Percentiles rank a stretch among this genome's conserved stretches.
phyloP scores from a whole-genome alignment of 2,888 invertebrate species.

The Eremobia ochroleuca region DNA sequence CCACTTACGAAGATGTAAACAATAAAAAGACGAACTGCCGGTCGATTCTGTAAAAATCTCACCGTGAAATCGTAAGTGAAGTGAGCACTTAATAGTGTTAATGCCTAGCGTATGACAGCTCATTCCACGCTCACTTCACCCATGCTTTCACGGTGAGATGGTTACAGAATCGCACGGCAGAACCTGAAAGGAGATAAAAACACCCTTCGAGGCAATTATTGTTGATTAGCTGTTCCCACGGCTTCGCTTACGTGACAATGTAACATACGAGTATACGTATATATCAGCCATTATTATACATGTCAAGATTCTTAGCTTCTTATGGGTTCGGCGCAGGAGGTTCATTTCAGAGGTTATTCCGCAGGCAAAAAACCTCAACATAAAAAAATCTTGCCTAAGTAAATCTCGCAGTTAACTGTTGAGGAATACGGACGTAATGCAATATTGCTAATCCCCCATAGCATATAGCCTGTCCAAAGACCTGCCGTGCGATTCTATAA shows the following conservation, averaged over 20 bases:
- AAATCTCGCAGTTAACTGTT: not conserved
- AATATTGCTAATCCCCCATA: not conserved
- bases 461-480: not conserved
- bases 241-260: not conserved
- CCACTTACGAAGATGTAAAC: constrained; percentile 33
- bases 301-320: not conserved
- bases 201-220: constrained; percentile 9
- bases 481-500: too few species aligned
- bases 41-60: too few species aligned
- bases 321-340: not conserved
- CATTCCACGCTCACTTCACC: too few species aligned
- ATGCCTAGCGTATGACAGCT: too few species aligned
- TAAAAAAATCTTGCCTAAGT: not conserved
- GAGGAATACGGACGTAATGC: not conserved
- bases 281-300: not conserved
- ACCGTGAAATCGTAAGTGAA: too few species aligned
- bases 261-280: too few species aligned
- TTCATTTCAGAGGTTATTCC: not conserved
- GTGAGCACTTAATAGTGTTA: too few species aligned
- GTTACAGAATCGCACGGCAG: too few species aligned
- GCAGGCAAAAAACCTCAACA: not conserved
- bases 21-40: constrained; percentile 30
- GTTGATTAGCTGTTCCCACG: not conserved
- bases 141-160: too few species aligned
- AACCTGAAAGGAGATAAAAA: constrained; percentile 40